Base-by-base conservation (phyloP, 1,140 invertebrate species). In the Musca vetustissima region DNA sequence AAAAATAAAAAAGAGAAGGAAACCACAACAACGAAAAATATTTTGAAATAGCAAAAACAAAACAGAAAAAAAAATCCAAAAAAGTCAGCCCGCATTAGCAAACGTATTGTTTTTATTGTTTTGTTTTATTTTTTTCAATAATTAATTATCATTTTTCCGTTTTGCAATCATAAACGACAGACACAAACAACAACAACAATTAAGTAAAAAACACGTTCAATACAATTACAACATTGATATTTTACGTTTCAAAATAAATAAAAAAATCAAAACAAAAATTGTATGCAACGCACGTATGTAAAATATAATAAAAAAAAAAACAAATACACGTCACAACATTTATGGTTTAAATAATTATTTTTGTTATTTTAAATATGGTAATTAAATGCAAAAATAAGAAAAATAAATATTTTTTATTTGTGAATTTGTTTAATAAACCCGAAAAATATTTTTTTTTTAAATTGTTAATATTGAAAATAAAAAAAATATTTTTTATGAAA, bases 91-190 rank as follows among this genome's bases (percentile, higher is more conserved):
- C 57, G 57, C 57, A 61, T 61, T 61, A 61, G 36, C 57, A 61
- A 43, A 61, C 28, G 57, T 43, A 43, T 36, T 19, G 11, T 73
- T 68, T 74, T 72, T 72, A 71, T n/a, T n/a, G n/a, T n/a, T n/a
- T n/a, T n/a, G 36, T 49, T 70, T 14, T 64, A 67, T 67, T 70
- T 59, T 59, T 15, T 67, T 67, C 3, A 28, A 28, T n/a, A n/a
- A n/a, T n/a, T n/a, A n/a, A n/a, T n/a, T 2, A 24, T 28, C 15
- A 52, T 52, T 52, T 52, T 19, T 43, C 36, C 36, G 36, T 52
- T 52, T 19, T 52, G 17, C 49, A 19, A 52, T 11, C 49, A 52
- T 19, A 57, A 59, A 59, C 24, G 21, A 28, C 15, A 28, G 28
- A 59, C 15, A 59, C 22, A 28, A 25, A 59, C 22, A 28, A 25